Evolutionary conservation across 2,888 invertebrate genomes (phyloP).

Genomic region (Leptopilina syphax): DNA sequence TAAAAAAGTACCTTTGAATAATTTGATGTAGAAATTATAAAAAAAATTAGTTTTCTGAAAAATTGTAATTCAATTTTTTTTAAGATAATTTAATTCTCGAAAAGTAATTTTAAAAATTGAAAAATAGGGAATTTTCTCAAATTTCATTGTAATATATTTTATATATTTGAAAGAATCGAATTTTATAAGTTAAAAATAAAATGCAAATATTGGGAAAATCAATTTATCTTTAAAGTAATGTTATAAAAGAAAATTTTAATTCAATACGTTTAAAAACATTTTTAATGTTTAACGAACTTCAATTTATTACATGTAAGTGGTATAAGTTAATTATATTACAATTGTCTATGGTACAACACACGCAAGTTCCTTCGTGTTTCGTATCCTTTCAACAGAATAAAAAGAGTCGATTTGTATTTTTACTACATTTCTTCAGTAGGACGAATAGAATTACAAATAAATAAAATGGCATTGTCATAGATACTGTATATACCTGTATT

Average conservation of each 20-base stretch:
- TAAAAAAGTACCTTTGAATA: too few species aligned
- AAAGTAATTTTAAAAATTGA: too few species aligned
- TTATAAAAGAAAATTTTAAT: background rate
- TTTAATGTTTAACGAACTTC: background rate
- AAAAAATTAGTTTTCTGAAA: background rate
- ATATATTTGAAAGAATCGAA: too few species aligned
- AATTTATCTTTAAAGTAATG: too few species aligned
- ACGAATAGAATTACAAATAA: conserved; percentile 15
- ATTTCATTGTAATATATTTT: too few species aligned
- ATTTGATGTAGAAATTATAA: too few species aligned
- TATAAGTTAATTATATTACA: conserved; percentile 60
- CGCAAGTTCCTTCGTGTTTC: conserved; percentile 22
- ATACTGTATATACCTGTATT: conserved; percentile 19
- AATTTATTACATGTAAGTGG: conserved; percentile 39
- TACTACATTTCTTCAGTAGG: background rate
- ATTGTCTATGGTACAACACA: conserved; percentile 57
- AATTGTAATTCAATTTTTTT: background rate
- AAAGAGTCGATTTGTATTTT: background rate
- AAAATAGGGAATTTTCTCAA: too few species aligned
- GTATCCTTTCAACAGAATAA: background rate
- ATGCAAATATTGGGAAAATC: too few species aligned
- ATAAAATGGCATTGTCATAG: conserved; percentile 32
- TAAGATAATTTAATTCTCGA: too few species aligned
- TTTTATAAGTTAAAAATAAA: too few species aligned
- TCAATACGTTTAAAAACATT: background rate